phyloP scores from a whole-genome alignment of 1,140 invertebrate species.

The Arctopsyche grandis region DNA sequence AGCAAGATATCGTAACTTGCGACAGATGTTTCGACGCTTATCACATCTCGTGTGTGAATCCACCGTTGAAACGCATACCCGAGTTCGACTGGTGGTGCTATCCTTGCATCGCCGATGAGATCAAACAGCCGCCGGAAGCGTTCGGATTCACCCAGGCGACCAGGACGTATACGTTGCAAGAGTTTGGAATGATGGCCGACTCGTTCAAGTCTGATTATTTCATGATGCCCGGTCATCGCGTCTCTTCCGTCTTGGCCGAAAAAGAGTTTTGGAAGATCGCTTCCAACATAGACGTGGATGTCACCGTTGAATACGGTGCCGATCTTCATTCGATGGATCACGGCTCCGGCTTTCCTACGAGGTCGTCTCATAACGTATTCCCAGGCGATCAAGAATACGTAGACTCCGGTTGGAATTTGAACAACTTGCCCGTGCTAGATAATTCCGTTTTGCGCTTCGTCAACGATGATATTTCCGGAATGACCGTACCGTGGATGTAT shows the following conservation, averaged over 20 bases:
- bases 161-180: conserved; percentile 92
- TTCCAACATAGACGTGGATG: conserved; percentile 95
- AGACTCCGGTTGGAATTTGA: conserved; percentile 97
- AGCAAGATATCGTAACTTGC: conserved; percentile 90
- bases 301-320: conserved; percentile 99
- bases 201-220: conserved; percentile 99
- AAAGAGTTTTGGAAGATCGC: conserved; percentile 99
- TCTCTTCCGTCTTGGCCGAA: conserved; percentile 87
- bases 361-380: conserved; percentile 81
- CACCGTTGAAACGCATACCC: conserved; percentile 88
- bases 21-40: conserved; percentile 98
- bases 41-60: conserved; percentile 95
- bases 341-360: conserved; percentile 97
- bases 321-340: conserved; percentile 99
- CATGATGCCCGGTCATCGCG: conserved; percentile 87
- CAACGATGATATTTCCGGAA: conserved; percentile 98
- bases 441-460: conserved; percentile 96
- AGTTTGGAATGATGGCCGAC: conserved; percentile 99
- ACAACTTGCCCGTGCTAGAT: conserved; percentile 94
- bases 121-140: conserved; percentile 91
- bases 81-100: conserved; percentile 95
- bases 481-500: conserved; percentile 99
- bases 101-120: conserved; percentile 93
- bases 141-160: conserved; percentile 99
- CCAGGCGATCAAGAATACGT: conserved; percentile 90